phyloP scores from a whole-genome alignment of 2,113 vertebrate species.

The Chauna torquata region DNA sequence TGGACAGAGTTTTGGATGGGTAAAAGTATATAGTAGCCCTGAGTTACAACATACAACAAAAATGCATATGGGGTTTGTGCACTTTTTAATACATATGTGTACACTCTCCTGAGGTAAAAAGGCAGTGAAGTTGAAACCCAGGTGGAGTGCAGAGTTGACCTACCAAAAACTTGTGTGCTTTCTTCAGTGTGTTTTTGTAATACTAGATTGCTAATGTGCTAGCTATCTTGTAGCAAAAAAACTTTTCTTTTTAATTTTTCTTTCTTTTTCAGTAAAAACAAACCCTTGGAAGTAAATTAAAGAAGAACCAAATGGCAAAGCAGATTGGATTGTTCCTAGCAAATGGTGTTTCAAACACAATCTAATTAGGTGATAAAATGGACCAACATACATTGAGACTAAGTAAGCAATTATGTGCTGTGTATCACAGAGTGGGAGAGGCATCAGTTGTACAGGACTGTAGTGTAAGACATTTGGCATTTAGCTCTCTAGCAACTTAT shows the following conservation, averaged over 20 bases:
- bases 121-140: neutral
- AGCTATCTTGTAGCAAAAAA: neutral
- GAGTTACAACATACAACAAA: neutral
- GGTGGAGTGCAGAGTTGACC: neutral
- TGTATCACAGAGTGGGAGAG: neutral
- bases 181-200: neutral
- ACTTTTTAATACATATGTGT: neutral
- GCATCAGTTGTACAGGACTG: neutral
- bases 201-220: neutral
- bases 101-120: neutral
- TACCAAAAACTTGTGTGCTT: neutral
- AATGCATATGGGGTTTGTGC: neutral
- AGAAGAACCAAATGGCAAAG: constrained; percentile 57
- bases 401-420: constrained; percentile 31
- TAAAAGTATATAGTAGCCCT: neutral
- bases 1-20: neutral
- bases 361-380: constrained; percentile 54
- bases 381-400: constrained; percentile 11
- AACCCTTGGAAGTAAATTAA: neutral
- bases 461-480: neutral
- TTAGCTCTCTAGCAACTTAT: neutral
- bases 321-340: constrained; percentile 40
- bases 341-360: constrained; percentile 38
- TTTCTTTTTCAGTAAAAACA: neutral
- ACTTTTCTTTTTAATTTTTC: fast-evolving